phyloP scores from a whole-genome alignment of 2,113 vertebrate species.

The Nansenia antarctica region DNA sequence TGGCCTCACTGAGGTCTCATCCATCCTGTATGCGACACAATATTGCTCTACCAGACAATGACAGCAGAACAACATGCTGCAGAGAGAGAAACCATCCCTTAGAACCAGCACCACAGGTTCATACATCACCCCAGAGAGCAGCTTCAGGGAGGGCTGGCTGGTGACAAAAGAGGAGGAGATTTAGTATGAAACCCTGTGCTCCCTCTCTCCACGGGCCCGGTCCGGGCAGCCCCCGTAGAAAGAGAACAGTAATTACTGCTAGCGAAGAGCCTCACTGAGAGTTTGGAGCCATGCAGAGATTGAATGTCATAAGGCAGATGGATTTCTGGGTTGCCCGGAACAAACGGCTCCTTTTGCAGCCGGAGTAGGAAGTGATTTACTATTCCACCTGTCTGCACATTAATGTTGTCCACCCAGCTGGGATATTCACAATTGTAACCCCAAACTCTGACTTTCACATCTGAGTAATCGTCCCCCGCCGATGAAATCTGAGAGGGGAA shows the following conservation, averaged over 20 bases:
- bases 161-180: constrained; percentile 51
- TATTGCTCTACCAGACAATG: constrained; percentile 54
- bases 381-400: too few relatives aligned
- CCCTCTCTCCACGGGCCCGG: constrained; percentile 39
- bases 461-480: too few relatives aligned
- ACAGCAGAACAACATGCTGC: constrained; percentile 32
- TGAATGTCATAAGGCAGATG: constrained; percentile 53
- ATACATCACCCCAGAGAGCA: constrained; percentile 56
- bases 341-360: constrained; percentile 47
- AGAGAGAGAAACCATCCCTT: constrained; percentile 44
- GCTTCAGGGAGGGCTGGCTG: constrained; percentile 45
- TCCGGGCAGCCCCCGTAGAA: constrained; percentile 47
- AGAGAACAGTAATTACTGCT: constrained; percentile 64
- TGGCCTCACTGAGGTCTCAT: constrained; percentile 43
- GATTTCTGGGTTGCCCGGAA: constrained; percentile 49
- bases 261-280: constrained; percentile 34
- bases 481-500: too few relatives aligned
- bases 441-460: too few relatives aligned
- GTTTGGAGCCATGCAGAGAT: constrained; percentile 49
- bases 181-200: constrained; percentile 20
- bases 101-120: constrained; percentile 40
- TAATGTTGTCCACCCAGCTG: too few relatives aligned
- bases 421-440: too few relatives aligned
- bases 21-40: constrained; percentile 53
- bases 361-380: too few relatives aligned